Conservation (phyloP, 2,888 invertebrate genomes). For the Lobophora halterata region DNA sequence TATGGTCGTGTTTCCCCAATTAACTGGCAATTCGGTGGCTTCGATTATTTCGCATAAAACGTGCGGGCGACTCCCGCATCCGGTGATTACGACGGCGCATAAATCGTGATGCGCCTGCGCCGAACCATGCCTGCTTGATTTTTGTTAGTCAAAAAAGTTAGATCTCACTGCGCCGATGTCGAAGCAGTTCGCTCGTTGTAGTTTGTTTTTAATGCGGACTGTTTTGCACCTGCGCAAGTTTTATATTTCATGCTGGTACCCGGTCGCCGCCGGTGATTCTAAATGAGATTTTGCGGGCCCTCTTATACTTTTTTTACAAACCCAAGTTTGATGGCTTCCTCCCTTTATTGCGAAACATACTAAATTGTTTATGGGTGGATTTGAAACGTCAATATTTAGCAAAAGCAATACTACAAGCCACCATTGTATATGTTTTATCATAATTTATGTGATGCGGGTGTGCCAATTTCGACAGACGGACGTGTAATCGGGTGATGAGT, state of each 20-base stretch:
- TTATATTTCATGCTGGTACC: slow-evolving; percentile 55
- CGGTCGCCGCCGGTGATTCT: slow-evolving; percentile 37
- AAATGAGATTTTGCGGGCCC: slow-evolving; percentile 55
- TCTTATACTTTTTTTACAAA: slow-evolving; percentile 43
- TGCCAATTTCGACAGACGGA: slow-evolving; percentile 7
- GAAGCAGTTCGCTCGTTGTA: slow-evolving; percentile 49
- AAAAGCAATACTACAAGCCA: neutral
- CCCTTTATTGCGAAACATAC: slow-evolving; percentile 36
- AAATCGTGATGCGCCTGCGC: slow-evolving; percentile 76
- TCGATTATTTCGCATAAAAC: slow-evolving; percentile 78
- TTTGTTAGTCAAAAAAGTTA: slow-evolving; percentile 76
- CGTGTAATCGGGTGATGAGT: slow-evolving; percentile 9
- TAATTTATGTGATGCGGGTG: slow-evolving; percentile 3
- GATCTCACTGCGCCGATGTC: slow-evolving; percentile 44
- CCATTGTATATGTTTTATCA: slow-evolving; percentile 3
- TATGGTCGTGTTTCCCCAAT: slow-evolving; percentile 75
- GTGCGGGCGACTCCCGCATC: slow-evolving; percentile 79
- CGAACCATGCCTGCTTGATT: slow-evolving; percentile 60
- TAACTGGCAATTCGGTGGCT: slow-evolving; percentile 80
- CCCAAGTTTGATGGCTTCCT: slow-evolving; percentile 40
- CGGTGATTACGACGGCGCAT: slow-evolving; percentile 75
- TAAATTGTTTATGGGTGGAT: slow-evolving; percentile 35
- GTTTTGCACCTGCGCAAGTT: slow-evolving; percentile 72
- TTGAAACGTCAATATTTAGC: slow-evolving; percentile 24
- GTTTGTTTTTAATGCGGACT: slow-evolving; percentile 65